These are phyloP conservation scores for Amia ocellicauda DNA, from an alignment of 2,113 vertebrate genomes.

Conservation along the genomic window DNA sequence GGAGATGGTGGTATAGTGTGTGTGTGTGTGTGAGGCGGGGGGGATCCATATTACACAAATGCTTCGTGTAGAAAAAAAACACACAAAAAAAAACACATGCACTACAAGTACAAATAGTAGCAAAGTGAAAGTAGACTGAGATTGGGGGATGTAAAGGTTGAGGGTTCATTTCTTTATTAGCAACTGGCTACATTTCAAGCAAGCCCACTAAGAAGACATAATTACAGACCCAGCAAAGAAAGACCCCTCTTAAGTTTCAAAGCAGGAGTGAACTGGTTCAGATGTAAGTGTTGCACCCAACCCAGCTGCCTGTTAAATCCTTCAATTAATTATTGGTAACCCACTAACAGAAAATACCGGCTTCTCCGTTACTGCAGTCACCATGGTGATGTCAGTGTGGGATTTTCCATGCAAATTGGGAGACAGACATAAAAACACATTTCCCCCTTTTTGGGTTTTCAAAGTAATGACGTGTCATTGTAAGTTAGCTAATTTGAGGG, in stretches of 20 bases:
- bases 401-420: background rate
- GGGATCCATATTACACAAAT: no score
- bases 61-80: no score
- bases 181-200: conserved; percentile 59
- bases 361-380: conserved; percentile 20
- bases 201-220: conserved; percentile 40
- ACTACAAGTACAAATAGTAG: no score
- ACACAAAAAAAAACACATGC: no score
- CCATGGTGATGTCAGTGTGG: conserved; percentile 47
- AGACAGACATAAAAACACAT: conserved; percentile 2
- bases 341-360: conserved; percentile 20
- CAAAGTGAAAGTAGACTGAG: conserved; percentile 4
- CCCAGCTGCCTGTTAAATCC: conserved; percentile 36
- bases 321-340: conserved; percentile 10
- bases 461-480: background rate
- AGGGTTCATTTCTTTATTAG: conserved; percentile 51
- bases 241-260: conserved; percentile 38
- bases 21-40: no score
- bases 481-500: background rate
- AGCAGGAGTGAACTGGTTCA: conserved; percentile 30
- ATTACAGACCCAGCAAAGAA: conserved; percentile 46
- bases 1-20: no score
- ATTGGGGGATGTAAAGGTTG: conserved; percentile 22
- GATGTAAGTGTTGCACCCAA: conserved; percentile 20
- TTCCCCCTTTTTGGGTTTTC: background rate